Evolutionary conservation across 2,797 vertebrate genomes (phyloP).

Genomic region (Sebastes iracundus): DNA sequence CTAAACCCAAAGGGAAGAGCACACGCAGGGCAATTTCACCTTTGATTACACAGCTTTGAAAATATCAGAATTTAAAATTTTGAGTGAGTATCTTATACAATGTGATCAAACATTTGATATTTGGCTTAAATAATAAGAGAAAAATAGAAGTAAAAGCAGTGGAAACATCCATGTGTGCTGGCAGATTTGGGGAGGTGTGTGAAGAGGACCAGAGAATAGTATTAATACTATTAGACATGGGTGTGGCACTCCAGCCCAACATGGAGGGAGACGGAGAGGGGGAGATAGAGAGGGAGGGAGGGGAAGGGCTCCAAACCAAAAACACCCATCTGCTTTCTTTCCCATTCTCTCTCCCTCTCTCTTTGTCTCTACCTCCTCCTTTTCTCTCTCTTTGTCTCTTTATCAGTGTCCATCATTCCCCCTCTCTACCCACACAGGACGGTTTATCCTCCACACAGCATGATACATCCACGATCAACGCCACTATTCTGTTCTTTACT

Average conservation of each 20-base stretch:
- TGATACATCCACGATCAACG: background rate
- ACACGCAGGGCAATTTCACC: background rate
- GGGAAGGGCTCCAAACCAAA: conserved; percentile 37
- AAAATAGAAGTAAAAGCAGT: background rate
- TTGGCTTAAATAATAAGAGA: background rate
- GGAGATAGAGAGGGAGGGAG: background rate
- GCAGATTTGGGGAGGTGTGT: conserved; percentile 31
- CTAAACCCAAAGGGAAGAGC: background rate
- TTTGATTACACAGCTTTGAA: background rate
- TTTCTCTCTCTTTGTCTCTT: conserved; percentile 54
- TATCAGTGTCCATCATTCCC: conserved; percentile 13
- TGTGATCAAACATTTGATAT: background rate
- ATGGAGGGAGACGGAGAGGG: conserved; percentile 16
- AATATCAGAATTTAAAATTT: background rate
- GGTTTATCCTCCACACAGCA: background rate
- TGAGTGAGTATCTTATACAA: background rate
- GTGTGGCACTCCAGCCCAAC: conserved; percentile 51
- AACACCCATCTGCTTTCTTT: conserved; percentile 74
- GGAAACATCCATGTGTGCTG: background rate
- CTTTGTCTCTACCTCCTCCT: conserved; percentile 64
- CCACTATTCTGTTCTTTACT: background rate
- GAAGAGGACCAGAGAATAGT: conserved; percentile 40
- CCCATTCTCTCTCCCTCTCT: conserved; percentile 61
- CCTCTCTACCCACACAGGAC: background rate
- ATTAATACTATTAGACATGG: conserved; percentile 62